Evolutionary conservation across 2,888 invertebrate genomes (phyloP), one percentile per base, ranked within the genome.

Genomic region (Tolmerus cingulatus): DNA sequence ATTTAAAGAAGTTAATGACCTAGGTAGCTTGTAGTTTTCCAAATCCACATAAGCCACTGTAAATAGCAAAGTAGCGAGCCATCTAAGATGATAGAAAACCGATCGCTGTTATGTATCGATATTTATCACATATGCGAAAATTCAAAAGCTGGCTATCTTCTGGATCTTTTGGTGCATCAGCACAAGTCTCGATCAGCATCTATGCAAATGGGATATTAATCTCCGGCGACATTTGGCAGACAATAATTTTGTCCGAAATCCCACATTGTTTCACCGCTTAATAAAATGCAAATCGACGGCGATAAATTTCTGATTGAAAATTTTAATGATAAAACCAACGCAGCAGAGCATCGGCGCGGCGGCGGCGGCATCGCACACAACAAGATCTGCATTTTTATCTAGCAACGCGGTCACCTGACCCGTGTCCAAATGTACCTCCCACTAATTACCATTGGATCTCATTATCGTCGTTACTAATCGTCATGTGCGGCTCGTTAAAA

Each of bases 381-480:
- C 79, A 51, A 46, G 27, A 79, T 79, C 79, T 51, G 51, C 79
- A 79, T 79, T 66, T 46, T 51, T 30, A 79, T 79, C 79, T 79
- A 79, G 78, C 51, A 51, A 51, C 30, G 23, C 19, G 51, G 27
- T 46, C 79, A 66, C 66, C 66, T 66, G 66, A 79, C 74, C 74
- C 55, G 40, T 34, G 46, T 7, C 85, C 74, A 43, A 85, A 27
- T 46, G 74, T 74, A 85, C 85, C 85, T 85, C 85, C 85, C 85
- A 85, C 85, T 74, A 85, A 74, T 85, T 74, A 74, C 74, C 51
- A 82, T 74, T 87, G 86, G 86, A 82, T 19, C 87, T 86, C 86
- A 88, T 88, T 87, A 88, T 88, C 87, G 88, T 87, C 84, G 79
- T 55, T 74, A 81, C 74, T 66, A 40, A 87, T 77, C 77, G 27